phyloP scores from a whole-genome alignment of 2,113 vertebrate genomes.

The Diadophis punctatus region DNA sequence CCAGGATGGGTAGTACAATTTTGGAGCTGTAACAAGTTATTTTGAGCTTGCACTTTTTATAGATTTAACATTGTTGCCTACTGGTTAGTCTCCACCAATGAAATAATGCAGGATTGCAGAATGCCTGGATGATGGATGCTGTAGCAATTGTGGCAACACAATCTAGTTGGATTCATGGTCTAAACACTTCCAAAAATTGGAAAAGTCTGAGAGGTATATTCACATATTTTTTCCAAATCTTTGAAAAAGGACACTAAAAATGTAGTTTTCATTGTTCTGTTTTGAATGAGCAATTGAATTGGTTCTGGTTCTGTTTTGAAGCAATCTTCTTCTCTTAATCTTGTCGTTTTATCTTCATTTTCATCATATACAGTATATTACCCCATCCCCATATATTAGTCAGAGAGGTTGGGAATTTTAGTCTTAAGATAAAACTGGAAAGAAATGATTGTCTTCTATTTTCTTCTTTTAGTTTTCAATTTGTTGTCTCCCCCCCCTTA shows the following conservation, averaged over 20 bases:
- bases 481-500: background rate
- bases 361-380: background rate
- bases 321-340: background rate
- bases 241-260: background rate
- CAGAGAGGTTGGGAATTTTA: background rate
- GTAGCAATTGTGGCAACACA: background rate
- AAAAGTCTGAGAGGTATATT: background rate
- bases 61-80: background rate
- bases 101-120: background rate
- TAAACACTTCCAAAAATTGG: background rate
- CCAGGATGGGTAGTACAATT: background rate
- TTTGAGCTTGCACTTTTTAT: background rate
- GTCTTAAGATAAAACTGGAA: background rate
- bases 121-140: background rate
- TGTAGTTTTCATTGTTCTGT: background rate
- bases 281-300: background rate
- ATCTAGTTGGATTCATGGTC: background rate
- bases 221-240: background rate
- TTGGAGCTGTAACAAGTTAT: background rate
- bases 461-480: background rate
- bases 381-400: background rate
- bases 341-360: background rate
- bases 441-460: background rate
- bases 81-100: background rate
- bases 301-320: background rate